Evolutionary conservation across 2,797 vertebrate species (phyloP).

Genomic region (Falco columbarius): DNA sequence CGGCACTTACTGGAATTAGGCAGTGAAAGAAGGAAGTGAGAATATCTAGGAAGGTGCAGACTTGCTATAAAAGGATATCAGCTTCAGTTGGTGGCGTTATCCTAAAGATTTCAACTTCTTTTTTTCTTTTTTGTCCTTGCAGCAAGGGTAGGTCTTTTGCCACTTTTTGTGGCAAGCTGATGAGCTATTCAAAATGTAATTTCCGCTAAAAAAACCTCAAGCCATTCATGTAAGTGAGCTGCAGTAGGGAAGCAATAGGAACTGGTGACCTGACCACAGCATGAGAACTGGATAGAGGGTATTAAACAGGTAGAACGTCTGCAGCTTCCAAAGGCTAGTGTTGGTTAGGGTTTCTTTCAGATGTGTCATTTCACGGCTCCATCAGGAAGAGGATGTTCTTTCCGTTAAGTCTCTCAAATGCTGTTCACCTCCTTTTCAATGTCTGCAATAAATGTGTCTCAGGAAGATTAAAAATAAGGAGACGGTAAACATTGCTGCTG

Average conservation of each 20-base stretch:
- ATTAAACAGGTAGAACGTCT: constrained; percentile 15
- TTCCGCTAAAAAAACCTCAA: constrained; percentile 43
- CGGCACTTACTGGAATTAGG: not conserved
- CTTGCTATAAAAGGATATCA: constrained; percentile 34
- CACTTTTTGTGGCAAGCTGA: constrained; percentile 47
- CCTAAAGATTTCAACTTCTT: constrained; percentile 37
- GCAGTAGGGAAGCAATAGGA: constrained; percentile 38
- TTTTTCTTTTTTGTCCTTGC: constrained; percentile 39
- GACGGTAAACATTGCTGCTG: constrained; percentile 42
- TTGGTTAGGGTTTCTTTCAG: constrained; percentile 26
- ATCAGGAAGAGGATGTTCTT: constrained; percentile 13
- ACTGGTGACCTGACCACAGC: constrained; percentile 42
- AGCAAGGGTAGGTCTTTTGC: constrained; percentile 19
- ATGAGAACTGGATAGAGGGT: constrained; percentile 11
- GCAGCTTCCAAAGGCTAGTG: constrained; percentile 25
- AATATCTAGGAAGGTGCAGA: constrained; percentile 37
- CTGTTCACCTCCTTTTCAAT: constrained; percentile 42
- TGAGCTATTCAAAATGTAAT: constrained; percentile 50
- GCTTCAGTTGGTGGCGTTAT: not conserved
- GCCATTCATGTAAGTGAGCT: constrained; percentile 38
- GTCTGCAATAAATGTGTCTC: constrained; percentile 54
- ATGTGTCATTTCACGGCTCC: constrained; percentile 19
- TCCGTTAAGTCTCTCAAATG: constrained; percentile 33
- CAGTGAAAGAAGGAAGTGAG: constrained; percentile 17
- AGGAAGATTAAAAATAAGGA: constrained; percentile 64